Base-by-base conservation (phyloP, 2,888 invertebrate genomes). In the Clostera curtula region DNA sequence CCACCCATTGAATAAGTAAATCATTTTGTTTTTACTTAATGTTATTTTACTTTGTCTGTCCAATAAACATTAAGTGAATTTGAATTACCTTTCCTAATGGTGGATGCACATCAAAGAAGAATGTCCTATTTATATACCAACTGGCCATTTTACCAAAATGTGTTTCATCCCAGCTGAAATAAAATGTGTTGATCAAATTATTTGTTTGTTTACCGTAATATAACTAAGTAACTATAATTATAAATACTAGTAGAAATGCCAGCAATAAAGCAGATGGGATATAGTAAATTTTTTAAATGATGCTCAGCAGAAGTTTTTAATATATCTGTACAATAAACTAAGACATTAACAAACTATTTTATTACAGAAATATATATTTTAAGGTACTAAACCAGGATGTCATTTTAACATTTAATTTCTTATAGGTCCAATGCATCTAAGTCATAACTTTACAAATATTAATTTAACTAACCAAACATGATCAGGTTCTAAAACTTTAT, bases 81-180 rank as follows among this genome's bases (percentile, higher is more conserved):
- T 6, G 5, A 22, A 44, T 60, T 86, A 96, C 96, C 88, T 98
- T 98, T 52, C 97, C 98, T 26, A 97, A 85, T 10, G 98, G 97
- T 32, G 98, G 98, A 84, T 98, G 98, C 1, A 98, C 98, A 83
- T 98, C 98, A 79, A 98, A 98, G 80, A 98, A 98, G 72, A 97
- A 97, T 30, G 97, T 97, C 46, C 95, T 87, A 56, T 97, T 98
- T 41, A 98, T 97, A 60, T 98, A 98, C 96, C 97, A 98, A 63
- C 96, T 96, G 1, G 94, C 96, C 96, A 98, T 97, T 87, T 98
- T 98, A 1, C 97, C 97, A 86, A 98, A 98, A 84, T 98, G 98
- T 13, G 97, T 97, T 86, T 98, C 98, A 84, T 98, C 98, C 96
- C 96, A 96, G 64, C 94, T 94, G 60, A 52, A 85, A 85, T 49